Evolutionary conservation across 2,797 vertebrate genomes (phyloP).

Genomic region (Chaetophractus vellerosus): DNA sequence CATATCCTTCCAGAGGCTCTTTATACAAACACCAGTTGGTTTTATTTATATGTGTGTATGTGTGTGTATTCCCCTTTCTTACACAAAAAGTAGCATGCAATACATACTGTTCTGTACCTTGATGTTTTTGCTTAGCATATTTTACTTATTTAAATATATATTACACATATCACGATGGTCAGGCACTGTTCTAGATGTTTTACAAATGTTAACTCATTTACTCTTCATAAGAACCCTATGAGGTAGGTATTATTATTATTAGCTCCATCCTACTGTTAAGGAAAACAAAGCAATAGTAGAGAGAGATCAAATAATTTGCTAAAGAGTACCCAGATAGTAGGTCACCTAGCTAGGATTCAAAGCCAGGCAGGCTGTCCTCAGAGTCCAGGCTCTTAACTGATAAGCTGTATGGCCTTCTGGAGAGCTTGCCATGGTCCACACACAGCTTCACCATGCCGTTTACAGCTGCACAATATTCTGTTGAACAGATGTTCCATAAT

Average conservation of each 20-base stretch:
- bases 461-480: background rate
- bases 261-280: background rate
- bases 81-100: background rate
- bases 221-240: background rate
- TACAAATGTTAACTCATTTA: constrained; percentile 4
- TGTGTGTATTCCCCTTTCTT: background rate
- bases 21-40: background rate
- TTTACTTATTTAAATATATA: background rate
- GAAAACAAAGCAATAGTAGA: background rate
- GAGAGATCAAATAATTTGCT: background rate
- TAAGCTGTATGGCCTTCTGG: background rate
- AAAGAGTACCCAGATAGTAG: background rate
- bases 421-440: background rate
- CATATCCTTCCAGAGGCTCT: constrained; percentile 27
- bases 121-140: background rate
- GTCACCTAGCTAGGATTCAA: background rate
- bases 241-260: constrained; percentile 1
- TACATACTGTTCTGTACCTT: background rate
- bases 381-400: background rate
- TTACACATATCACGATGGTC: background rate
- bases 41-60: background rate
- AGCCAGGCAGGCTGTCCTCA: background rate
- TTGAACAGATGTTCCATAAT: background rate
- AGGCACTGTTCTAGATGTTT: background rate
- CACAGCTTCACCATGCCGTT: background rate